Conservation (phyloP, 1,140 invertebrate species). For the Drosophila cardini region DNA sequence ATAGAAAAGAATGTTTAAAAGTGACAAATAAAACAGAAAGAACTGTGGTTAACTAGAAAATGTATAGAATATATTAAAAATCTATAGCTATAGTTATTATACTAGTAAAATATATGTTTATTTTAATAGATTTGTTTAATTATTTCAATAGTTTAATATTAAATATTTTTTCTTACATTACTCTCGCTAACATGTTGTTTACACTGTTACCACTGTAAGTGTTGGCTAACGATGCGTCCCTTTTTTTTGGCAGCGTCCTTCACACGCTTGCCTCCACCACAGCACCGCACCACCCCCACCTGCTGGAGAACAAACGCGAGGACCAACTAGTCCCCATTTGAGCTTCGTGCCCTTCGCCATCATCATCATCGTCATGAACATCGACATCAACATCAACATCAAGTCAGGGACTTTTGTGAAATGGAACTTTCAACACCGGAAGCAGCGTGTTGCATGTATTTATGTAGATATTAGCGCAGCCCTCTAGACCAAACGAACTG, state of each 20-base stretch:
- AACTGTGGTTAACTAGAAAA: too few species aligned
- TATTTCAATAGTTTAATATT: too few species aligned
- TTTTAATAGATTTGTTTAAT: too few species aligned
- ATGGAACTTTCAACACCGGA: conserved; percentile 83
- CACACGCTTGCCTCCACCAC: conserved; percentile 31
- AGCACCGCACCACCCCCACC: background rate
- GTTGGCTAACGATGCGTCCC: conserved; percentile 5
- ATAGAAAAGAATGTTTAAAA: background rate
- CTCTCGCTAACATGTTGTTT: background rate
- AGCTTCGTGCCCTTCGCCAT: conserved; percentile 10
- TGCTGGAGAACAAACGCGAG: background rate
- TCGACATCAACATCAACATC: conserved; percentile 67
- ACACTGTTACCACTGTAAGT: conserved; percentile 38
- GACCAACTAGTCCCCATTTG: background rate
- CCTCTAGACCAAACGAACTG: conserved; percentile 23
- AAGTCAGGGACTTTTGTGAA: conserved; percentile 74
- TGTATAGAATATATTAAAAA: too few species aligned
- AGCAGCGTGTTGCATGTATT: conserved; percentile 83
- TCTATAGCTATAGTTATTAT: too few species aligned
- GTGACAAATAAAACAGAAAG: too few species aligned
- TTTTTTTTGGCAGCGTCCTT: conserved; percentile 28
- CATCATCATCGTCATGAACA: conserved; percentile 47
- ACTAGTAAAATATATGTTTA: too few species aligned
- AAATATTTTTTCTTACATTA: background rate
- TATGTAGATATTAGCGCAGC: conserved; percentile 79